Conservation (phyloP, 37 sponge, comb jelly and placozoan species). For the Axinella damicornis region DNA sequence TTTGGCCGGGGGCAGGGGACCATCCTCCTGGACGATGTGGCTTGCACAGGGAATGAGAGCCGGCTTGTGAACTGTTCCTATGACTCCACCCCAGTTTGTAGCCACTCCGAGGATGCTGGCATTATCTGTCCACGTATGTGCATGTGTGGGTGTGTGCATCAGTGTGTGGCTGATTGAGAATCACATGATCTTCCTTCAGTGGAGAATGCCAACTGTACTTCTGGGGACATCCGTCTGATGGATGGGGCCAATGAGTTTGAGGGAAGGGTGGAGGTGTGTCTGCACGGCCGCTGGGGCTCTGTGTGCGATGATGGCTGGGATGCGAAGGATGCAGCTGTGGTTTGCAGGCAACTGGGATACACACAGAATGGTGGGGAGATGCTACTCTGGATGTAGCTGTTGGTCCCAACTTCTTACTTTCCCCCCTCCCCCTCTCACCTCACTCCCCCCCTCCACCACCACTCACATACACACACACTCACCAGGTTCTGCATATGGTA, state of each 20-base stretch:
- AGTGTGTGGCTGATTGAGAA: too few species aligned
- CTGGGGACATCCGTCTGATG: background rate
- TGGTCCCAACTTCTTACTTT: too few species aligned
- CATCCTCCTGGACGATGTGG: background rate
- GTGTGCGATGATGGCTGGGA: conserved; percentile 1
- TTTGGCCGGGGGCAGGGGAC: conserved; percentile 27
- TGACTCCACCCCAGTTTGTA: background rate
- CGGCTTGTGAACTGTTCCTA: conserved; percentile 6
- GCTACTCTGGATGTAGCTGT: too few species aligned
- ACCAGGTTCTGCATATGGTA: background rate
- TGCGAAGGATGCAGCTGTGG: background rate
- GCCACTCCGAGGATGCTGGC: conserved; percentile 26
- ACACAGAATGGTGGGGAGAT: too few species aligned
- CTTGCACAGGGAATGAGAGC: conserved; percentile 1
- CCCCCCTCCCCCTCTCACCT: too few species aligned
- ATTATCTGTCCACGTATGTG: conserved; percentile 30
- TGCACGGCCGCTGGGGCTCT: background rate
- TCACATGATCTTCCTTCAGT: too few species aligned
- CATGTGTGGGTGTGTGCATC: too few species aligned
- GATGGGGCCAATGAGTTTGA: background rate
- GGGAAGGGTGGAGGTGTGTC: background rate
- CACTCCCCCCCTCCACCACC: too few species aligned
- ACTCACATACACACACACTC: background rate
- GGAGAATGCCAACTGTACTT: too few species aligned
- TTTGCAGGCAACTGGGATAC: background rate